Base-by-base conservation (phyloP, 2,113 vertebrate species). In the Bungarus multicinctus region DNA sequence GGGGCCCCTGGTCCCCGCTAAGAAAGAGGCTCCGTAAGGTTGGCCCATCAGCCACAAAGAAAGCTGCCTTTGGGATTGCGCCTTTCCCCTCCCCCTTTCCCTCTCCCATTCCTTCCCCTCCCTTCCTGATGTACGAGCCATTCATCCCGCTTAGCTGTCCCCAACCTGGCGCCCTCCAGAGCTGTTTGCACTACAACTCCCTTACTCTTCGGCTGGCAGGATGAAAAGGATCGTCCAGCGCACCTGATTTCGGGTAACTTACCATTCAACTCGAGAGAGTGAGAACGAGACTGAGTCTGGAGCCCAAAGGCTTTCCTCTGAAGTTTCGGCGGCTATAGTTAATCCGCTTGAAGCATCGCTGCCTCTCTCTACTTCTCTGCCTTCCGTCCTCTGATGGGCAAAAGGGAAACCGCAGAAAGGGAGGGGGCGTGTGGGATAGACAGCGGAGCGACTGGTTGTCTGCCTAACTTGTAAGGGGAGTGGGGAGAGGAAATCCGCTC, bases 241-340 rank as follows among this genome's bases (percentile, higher is more conserved):
- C 57, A 22, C 7, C 55, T 18, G 55, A 20, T 20, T 12, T 53
- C 16, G 54, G 88, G 60, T 43, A 64, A 58, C 96, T 95, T 95
- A 94, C 95, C 96, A 96, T 97, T 92, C 96, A 97, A 96, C 93
- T 97, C 97, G 96, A 94, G 93, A 96, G 96, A 95, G 95, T 94
- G 93, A 89, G 95, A 94, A 94, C 58, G 95, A 93, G 93, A 54
- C 39, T 34, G 27, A 45, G 81, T 85, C 85, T 69, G 53, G 91
- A 94, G 95, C n/a, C 87, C 87, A 34, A 39, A 64, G 85, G 47
- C 25, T 88, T 88, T n/a, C 85, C 34, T 85, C 34, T 47, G 89
- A 96, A 96, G 95, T 97, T 97, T 92, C 69, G 94, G 89, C 85
- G 87, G 95, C 90, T 94, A 23, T 92, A 96, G 93, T 98, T 97